Evolutionary conservation across 2,797 vertebrate genomes (phyloP).

Genomic region (Zalophus californianus): DNA sequence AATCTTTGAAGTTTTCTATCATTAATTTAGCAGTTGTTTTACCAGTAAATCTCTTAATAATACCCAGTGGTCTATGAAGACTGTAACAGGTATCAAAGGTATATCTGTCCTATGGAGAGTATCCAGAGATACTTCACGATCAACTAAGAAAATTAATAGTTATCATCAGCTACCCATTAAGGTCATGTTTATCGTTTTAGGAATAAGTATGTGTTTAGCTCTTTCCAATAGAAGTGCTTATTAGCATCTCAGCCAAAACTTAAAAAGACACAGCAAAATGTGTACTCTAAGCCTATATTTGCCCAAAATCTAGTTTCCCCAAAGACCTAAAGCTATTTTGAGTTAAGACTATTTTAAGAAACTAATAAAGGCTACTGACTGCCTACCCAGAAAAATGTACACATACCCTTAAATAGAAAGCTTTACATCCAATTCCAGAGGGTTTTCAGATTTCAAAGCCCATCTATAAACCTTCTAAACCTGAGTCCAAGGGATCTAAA

Average conservation of each 20-base stretch:
- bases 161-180: neutral
- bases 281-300: neutral
- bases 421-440: neutral
- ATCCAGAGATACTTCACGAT: conserved; percentile 27
- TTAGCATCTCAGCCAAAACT: conserved; percentile 21
- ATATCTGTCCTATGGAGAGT: neutral
- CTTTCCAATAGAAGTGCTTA: neutral
- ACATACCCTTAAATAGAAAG: neutral
- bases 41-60: neutral
- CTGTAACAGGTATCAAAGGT: neutral
- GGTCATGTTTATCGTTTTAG: neutral
- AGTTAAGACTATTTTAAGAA: conserved; percentile 17
- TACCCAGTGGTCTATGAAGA: neutral
- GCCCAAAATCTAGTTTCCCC: conserved; percentile 40
- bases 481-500: neutral
- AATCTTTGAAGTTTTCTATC: neutral
- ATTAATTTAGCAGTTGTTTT: neutral
- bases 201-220: conserved; percentile 5
- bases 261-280: neutral
- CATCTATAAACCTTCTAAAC: neutral
- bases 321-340: conserved; percentile 30
- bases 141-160: conserved; percentile 55
- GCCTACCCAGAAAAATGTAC: neutral
- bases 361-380: conserved; percentile 32
- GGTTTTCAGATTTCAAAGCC: conserved; percentile 15